Base-by-base conservation (phyloP, 2,888 invertebrate species). In the Eristalinus aeneus region DNA sequence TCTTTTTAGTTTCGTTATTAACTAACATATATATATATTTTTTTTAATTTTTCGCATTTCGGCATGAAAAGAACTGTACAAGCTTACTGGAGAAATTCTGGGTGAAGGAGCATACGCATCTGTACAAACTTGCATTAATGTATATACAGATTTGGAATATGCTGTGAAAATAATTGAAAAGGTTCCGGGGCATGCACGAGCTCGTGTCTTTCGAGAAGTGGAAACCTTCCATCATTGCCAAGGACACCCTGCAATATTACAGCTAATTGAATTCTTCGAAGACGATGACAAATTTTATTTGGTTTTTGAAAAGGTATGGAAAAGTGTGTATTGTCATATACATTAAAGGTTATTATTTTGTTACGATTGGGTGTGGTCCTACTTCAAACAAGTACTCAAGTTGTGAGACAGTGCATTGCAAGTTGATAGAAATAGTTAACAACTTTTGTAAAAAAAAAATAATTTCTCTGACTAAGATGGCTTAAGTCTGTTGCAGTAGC, bases 221-320 rank as follows among this genome's bases (percentile, higher is more conserved):
- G 99, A 99, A 94, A 99, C 98, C 89, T 99, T 99, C 95, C 98
- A 98, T 94, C 97, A 98, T 93, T 99, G 99, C 94, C 97, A 97
- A 93, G 98, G 98, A 89, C 98, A 99, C 94, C 97, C 97, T 87
- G 98, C 99, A 93, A 98, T 99, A 93, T 97, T 99, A 92, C 98
- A 99, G 94, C 95, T 99, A 93, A 96, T 98, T 90, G 99, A 99
- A 93, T 98, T 97, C 94, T 98, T 98, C 93, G 98, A 99, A 94
- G 98, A 98, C 94, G 97, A 98, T 91, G 97, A 97, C 93, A 96
- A 96, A 94, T 99, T 98, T 94, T 99, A 98, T 94, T 96, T 99
- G 93, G 98, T 99, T 92, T 99, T 99, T 94, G 98, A 99, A 94
- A 99, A 98, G 94, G 96, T 95, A 89, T 54, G 5, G n/a, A n/a